Evolutionary conservation across 2,113 vertebrate genomes (phyloP).

Genomic region (Bungarus multicinctus): DNA sequence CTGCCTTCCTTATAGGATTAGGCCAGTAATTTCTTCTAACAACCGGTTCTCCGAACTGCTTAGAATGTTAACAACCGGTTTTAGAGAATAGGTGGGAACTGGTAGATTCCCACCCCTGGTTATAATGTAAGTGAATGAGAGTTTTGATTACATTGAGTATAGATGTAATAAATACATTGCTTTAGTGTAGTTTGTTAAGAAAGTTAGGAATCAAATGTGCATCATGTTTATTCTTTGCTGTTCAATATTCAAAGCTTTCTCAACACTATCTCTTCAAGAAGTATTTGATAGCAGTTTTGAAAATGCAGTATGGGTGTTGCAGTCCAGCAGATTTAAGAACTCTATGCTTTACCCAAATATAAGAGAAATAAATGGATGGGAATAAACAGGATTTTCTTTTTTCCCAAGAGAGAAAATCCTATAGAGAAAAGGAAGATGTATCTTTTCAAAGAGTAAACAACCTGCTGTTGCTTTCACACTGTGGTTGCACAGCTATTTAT

Average conservation of each 20-base stretch:
- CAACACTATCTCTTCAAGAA: background rate
- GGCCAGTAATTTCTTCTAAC: too few relatives aligned
- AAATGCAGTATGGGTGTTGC: background rate
- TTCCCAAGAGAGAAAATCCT: slow-evolving; percentile 26
- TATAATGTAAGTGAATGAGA: background rate
- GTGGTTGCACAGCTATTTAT: slow-evolving; percentile 6
- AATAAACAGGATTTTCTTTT: background rate
- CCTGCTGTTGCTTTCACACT: background rate
- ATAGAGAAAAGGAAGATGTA: background rate
- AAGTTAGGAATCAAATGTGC: slow-evolving; percentile 35
- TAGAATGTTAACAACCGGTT: too few relatives aligned
- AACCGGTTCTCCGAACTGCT: too few relatives aligned
- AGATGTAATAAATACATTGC: background rate
- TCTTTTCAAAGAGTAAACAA: slow-evolving; percentile 20
- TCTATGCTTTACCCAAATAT: slow-evolving; percentile 10
- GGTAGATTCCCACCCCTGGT: too few relatives aligned
- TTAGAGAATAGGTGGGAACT: too few relatives aligned
- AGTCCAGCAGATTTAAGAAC: background rate
- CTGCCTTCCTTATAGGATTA: too few relatives aligned
- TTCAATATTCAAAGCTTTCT: slow-evolving; percentile 7
- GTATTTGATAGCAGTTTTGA: background rate
- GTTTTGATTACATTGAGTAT: background rate
- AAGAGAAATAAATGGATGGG: slow-evolving; percentile 27
- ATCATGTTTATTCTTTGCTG: slow-evolving; percentile 35
- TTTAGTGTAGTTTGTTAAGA: slow-evolving; percentile 33